Base-by-base conservation (phyloP, 2,888 invertebrate genomes). In the Bellardia pandia region DNA sequence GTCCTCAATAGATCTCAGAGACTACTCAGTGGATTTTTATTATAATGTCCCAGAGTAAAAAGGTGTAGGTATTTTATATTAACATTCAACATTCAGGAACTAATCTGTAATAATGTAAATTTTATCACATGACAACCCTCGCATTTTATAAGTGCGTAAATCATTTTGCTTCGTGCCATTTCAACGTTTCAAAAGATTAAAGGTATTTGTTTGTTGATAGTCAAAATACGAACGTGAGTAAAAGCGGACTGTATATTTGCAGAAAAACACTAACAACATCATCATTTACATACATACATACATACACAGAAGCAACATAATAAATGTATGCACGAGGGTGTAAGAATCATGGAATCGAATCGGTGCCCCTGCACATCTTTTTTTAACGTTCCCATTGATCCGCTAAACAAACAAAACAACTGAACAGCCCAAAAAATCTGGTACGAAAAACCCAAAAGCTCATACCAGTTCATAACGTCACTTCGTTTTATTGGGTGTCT, bases 181-280 rank as follows among this genome's bases (percentile, higher is more conserved):
- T 91, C 91, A 92, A 90, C 92, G 91, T 91, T 93, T 91, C 90
- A 90, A 90, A 91, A 92, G 93, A 93, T 93, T 93, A 93, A 92
- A 92, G 91, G 91, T 91, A 92, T 93, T 93, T 93, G 88, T 88
- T 89, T 89, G 89, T 89, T 88, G 85, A 82, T 87, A 82, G 85
- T 75, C 56, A 82, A 87, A 84, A 77, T 78, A 58, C 33, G 87
- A 82, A 85, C 87, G 87, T 85, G 87, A 87, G 85, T 71, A 82
- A 87, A 71, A 72, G 62, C 77, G 76, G 71, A 81, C 11, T 66
- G 72, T 72, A 23, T 68, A 7, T 62, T 69, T 78, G 37, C 33
- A 60, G 51, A 56, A 75, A 37, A 76, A 74, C 60, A 80, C 71
- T 23, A 76, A 76, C 9, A 56, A 60, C 23, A 69, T 23, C 74